phyloP scores from a whole-genome alignment of 2,888 invertebrate genomes.

The Heteromyza rotundicornis region DNA sequence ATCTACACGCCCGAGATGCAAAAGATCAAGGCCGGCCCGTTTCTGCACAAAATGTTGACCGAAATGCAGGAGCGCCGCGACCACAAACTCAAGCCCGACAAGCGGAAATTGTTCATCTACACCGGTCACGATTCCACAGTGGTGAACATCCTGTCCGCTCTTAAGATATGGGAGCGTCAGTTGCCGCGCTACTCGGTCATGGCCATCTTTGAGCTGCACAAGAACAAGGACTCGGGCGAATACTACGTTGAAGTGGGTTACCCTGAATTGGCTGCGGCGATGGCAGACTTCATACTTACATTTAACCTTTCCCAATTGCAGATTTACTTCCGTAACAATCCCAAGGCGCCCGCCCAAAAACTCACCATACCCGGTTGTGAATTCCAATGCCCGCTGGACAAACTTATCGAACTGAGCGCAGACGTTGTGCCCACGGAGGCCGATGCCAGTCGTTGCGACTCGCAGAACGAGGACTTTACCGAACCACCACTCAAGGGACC shows the following conservation, averaged over 20 bases:
- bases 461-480: slow-evolving; percentile 65
- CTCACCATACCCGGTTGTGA: slow-evolving; percentile 71
- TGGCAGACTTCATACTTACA: background rate
- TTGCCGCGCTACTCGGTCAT: slow-evolving; percentile 71
- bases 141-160: slow-evolving; percentile 69
- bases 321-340: slow-evolving; percentile 65
- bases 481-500: slow-evolving; percentile 64
- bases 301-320: slow-evolving; percentile 22
- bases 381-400: slow-evolving; percentile 68
- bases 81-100: slow-evolving; percentile 61
- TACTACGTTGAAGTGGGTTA: slow-evolving; percentile 59
- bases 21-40: slow-evolving; percentile 69
- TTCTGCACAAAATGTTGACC: slow-evolving; percentile 68
- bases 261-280: background rate
- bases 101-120: slow-evolving; percentile 70
- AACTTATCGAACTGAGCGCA: slow-evolving; percentile 65
- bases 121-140: slow-evolving; percentile 78
- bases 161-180: slow-evolving; percentile 72
- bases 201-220: slow-evolving; percentile 70
- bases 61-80: slow-evolving; percentile 68
- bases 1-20: slow-evolving; percentile 69
- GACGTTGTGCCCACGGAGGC: slow-evolving; percentile 66
- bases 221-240: slow-evolving; percentile 62
- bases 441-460: slow-evolving; percentile 66
- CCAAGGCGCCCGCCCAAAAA: slow-evolving; percentile 64